A percentile compares a stretch with the other conserved stretches of the same genome.
Conservation (phyloP, 1,140 invertebrate genomes). For the Ostrea denselamellosa region DNA sequence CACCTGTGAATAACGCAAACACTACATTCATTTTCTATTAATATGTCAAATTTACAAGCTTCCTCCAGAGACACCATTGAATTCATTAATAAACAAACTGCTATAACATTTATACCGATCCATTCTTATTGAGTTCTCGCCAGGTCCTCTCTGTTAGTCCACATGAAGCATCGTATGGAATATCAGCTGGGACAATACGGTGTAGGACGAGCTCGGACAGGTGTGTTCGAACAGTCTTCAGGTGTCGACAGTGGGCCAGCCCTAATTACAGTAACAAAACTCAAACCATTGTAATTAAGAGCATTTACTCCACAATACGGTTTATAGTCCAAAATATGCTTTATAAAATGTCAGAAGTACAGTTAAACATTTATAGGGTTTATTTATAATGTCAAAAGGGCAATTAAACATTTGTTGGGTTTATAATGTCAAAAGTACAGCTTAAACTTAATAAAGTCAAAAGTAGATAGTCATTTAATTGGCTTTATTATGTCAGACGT, state of each 20-base stretch:
- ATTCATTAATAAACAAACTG: no score
- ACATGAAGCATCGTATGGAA: slow-evolving; percentile 67
- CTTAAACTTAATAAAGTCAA: no score
- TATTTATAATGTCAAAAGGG: no score
- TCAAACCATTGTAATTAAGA: neutral
- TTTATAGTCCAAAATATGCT: no score
- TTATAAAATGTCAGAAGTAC: no score
- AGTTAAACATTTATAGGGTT: no score
- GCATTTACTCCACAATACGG: no score
- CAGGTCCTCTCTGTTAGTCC: slow-evolving; percentile 74
- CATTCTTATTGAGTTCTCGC: slow-evolving; percentile 70
- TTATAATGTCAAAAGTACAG: no score
- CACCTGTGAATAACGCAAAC: slow-evolving; percentile 67
- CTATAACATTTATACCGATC: slow-evolving; percentile 56
- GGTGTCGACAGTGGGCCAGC: slow-evolving; percentile 94
- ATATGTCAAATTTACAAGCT: neutral
- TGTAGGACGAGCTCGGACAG: slow-evolving; percentile 89
- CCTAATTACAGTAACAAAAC: slow-evolving; percentile 70
- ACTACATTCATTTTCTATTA: neutral
- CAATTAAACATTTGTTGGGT: no score
- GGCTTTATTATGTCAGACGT: no score
- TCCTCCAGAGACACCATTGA: neutral
- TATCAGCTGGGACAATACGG: slow-evolving; percentile 66
- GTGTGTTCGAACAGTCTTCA: slow-evolving; percentile 94
- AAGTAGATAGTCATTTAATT: no score